Evolutionary conservation across 2,797 vertebrate genomes (phyloP), one percentile per base, ranked within the genome.

Genomic region (Acomys russatus): DNA sequence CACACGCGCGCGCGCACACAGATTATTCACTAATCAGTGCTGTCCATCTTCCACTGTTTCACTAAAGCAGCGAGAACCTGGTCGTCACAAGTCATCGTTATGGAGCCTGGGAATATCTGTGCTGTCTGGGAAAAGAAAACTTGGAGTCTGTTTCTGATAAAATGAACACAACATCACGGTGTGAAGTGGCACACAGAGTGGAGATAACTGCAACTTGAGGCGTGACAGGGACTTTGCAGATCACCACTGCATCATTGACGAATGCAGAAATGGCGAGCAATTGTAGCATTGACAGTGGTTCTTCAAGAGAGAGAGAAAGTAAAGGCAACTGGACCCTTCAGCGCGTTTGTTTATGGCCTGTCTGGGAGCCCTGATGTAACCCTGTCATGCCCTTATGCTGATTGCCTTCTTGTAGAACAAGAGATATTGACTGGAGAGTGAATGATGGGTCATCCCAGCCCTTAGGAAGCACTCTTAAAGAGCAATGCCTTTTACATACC

Each of bases 371-470:
- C 98, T 99, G 99, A 99, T 99, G 99, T 99, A 99, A 99, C 98
- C 99, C 98, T 99, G 98, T 98, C 99, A 98, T 98, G 98, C 98
- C 99, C 99, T 99, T 99, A 99, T 99, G 99, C 99, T 99, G 99
- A 99, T 99, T 99, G 99, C 99, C 98, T 99, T 99, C 99, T 99
- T 99, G 99, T 99, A 99, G 99, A 99, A 99, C 99, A 99, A 99
- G 99, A 99, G 98, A 98, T 99, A 99, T 99, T 99, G 99, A 99
- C 99, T 99, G 98, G 98, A 97, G 98, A 99, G 99, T 99, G 99
- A 99, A 98, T 98, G 99, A 99, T 99, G 99, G 99, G 98, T 97
- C 88, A 97, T 97, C 95, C 98, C 97, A 95, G 97, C 96, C 98
- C 97, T 98, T 98, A 89, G 98, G 98, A 98, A 97, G 93, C 95